Evolutionary conservation across 2,888 invertebrate genomes (phyloP), one percentile per base, ranked within the genome.

Genomic region (Agonopterix heracliana): DNA sequence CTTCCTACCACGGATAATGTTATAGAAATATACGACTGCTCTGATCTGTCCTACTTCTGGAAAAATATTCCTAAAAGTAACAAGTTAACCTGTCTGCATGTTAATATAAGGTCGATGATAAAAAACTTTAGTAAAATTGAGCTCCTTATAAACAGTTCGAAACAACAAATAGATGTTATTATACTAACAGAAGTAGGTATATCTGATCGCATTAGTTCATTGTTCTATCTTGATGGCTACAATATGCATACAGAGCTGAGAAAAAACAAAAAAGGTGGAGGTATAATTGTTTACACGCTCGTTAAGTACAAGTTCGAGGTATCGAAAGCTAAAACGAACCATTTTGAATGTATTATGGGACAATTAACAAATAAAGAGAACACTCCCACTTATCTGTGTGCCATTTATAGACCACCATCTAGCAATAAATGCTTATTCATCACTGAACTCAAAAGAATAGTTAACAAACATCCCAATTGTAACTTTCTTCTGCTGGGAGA

Each of bases 331-430:
- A 40, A 26, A 12, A 46, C 46, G 8, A 2, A 38, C 10, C 43
- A 48, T 17, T 51, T 46, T 44, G 54, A 54, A 46, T 52, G 46
- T 10, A 41, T 52, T 10, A 11, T 35, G 11, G 47, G 48, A 5
- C 17, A 40, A 41, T 8, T 52, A 3, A 34, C 38, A 41, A 54
- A 47, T 9, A 13, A 34, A 9, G 14, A 11, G 2, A 10, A 38
- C 8, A 41, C 50, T 10, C 35, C 13, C 11, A 11, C 49, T 26
- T 41, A 48, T 26, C 17, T 56, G 14, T 53, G 51, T 34, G 51
- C 53, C 35, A 2, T 53, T 1, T 56, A 56, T 34, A 47, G 56
- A 42, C 56, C 56, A 1, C 56, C 56, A 10, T 11, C 14, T 9
- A 44, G 26, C 9, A 52, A 46, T 12, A 54, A 54, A 45, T 40